Conservation (phyloP, 2,888 invertebrate genomes). For the Calameuta idolon region DNA sequence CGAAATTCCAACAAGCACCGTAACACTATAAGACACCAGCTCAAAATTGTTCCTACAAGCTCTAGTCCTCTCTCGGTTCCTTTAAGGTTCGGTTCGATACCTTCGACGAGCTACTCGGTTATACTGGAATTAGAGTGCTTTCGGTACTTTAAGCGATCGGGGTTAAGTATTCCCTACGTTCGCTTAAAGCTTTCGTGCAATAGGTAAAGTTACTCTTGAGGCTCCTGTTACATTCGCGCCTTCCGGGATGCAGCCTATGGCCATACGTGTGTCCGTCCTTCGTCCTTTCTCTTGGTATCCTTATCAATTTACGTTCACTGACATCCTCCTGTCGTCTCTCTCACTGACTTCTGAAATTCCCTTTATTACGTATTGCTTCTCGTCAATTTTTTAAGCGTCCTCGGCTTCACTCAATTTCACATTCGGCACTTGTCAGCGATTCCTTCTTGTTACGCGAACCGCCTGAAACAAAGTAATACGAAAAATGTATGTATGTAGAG, state of each 20-base stretch:
- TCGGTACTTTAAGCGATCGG: constrained; percentile 33
- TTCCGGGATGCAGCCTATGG: not conserved
- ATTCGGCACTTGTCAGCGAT: not conserved
- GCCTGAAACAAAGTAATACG: not conserved
- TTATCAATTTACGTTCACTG: not conserved
- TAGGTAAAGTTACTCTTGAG: not conserved
- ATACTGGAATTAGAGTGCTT: constrained; percentile 31
- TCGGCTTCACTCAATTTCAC: not conserved
- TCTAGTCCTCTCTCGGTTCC: not conserved
- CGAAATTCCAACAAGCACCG: not conserved
- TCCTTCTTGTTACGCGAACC: not conserved
- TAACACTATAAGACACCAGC: not conserved
- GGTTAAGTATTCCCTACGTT: constrained; percentile 35
- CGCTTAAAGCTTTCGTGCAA: constrained; percentile 7
- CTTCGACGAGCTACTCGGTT: constrained; percentile 18
- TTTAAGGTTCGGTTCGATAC: not conserved
- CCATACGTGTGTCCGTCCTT: not conserved
- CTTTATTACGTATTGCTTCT: not conserved
- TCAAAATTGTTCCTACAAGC: not conserved
- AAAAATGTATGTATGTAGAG: not conserved
- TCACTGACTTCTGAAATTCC: not conserved
- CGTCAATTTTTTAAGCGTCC: not conserved
- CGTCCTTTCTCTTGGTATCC: not conserved
- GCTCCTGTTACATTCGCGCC: constrained; percentile 3
- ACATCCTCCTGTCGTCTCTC: not conserved